Percentiles rank a stretch among this genome's conserved stretches.
Conservation (phyloP, 1,140 invertebrate species). For the Drosophila guanche region DNA sequence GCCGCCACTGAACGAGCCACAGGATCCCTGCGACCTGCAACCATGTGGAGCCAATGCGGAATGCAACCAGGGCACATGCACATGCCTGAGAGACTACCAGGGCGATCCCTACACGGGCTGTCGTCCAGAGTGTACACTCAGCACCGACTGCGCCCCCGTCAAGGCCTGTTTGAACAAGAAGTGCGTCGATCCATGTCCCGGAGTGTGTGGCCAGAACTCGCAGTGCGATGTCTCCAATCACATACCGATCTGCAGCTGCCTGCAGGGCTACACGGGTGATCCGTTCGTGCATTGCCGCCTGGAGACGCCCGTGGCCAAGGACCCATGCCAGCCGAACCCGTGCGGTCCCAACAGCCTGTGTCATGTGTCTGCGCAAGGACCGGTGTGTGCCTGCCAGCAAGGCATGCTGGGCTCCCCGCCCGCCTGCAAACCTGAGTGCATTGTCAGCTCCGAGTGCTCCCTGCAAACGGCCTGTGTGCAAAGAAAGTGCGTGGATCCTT, state of each 20-base stretch:
- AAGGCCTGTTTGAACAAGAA: conserved; percentile 90
- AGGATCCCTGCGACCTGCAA: conserved; percentile 88
- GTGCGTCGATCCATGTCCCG: conserved; percentile 90
- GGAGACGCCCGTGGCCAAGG: conserved; percentile 59
- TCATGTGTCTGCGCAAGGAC: conserved; percentile 88
- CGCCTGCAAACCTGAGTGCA: conserved; percentile 88
- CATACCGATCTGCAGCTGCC: conserved; percentile 90
- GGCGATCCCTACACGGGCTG: conserved; percentile 89
- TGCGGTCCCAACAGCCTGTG: conserved; percentile 92
- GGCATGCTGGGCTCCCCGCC: conserved; percentile 90
- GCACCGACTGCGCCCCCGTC: conserved; percentile 90
- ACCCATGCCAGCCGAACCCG: conserved; percentile 90
- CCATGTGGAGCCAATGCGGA: conserved; percentile 92
- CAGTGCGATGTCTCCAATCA: conserved; percentile 92
- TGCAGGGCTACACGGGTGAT: conserved; percentile 89
- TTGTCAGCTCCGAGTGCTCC: conserved; percentile 88
- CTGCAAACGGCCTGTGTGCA: conserved; percentile 88
- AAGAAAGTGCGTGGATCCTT: conserved; percentile 89
- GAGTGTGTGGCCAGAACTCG: conserved; percentile 89
- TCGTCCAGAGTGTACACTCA: conserved; percentile 92
- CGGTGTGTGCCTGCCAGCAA: conserved; percentile 89
- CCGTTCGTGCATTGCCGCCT: conserved; percentile 87
- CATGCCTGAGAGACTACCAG: conserved; percentile 87
- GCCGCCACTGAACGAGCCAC: conserved; percentile 75
- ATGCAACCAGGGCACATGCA: conserved; percentile 88